These are phyloP conservation scores for Philaethria dido DNA, from an alignment of 2,888 invertebrate genomes.

Conservation along the genomic window DNA sequence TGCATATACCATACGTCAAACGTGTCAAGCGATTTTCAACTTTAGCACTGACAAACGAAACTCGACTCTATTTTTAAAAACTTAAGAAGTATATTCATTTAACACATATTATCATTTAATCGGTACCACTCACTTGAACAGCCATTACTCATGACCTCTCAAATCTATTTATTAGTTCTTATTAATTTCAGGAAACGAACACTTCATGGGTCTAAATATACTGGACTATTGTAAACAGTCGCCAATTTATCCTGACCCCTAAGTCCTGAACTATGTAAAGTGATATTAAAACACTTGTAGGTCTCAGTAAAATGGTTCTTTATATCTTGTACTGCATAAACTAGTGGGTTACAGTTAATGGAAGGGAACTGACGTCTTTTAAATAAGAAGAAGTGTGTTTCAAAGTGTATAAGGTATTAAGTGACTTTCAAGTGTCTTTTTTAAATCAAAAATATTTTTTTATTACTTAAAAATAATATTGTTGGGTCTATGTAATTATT, in stretches of 20 bases:
- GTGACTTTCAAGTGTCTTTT: not conserved
- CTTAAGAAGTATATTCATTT: not conserved
- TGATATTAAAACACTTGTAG: not conserved
- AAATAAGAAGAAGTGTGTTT: not conserved
- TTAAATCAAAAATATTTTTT: not conserved
- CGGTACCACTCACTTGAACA: not conserved
- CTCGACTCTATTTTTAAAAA: not conserved
- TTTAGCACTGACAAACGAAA: not conserved
- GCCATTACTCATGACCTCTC: not conserved
- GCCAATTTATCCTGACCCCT: not conserved
- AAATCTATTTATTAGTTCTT: not conserved
- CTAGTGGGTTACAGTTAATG: slow-evolving; percentile 1
- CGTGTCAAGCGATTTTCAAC: not conserved
- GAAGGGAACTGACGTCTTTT: slow-evolving; percentile 10
- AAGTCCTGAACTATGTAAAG: not conserved
- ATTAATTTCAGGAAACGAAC: not conserved
- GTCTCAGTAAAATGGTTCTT: not conserved
- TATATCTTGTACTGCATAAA: not conserved
- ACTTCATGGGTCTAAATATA: not conserved
- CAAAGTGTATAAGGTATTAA: not conserved
- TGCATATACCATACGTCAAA: not conserved
- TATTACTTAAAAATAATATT: not conserved
- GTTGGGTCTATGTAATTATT: not conserved
- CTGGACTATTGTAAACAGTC: not conserved
- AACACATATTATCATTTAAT: not conserved